Evolutionary conservation across 1,140 invertebrate species (phyloP), one percentile per base, ranked within the genome.

Genomic region (Berghia stephanieae): DNA sequence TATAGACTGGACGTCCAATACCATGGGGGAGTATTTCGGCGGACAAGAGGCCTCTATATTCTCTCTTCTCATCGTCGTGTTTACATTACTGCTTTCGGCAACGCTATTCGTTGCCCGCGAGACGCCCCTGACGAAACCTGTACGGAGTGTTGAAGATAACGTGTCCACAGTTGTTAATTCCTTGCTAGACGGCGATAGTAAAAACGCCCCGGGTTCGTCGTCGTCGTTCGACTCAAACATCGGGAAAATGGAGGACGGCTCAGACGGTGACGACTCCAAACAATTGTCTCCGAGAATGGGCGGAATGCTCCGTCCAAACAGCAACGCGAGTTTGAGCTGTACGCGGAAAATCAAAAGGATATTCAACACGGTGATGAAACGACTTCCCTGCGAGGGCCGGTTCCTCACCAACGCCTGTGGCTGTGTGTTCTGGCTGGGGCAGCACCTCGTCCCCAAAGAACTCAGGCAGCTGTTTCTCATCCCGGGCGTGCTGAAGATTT

Each of bases 1-100:
- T 38, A 79, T 91, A n/a, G 88, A 91, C 71, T 92, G 91, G 91
- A 87, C 85, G 21, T 70, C 83, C 18, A 88, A 79, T 55, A 60
- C 76, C 1, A 49, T 90, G 24, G 87, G 87, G 13, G 43, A 70
- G 0, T 85, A 83, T 71, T 88, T 89, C 72, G 85, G 85, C 40
- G 83, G 81, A 1, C 88, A 89, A 79, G 88, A 89, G 78, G 78
- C 82, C 38, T 83, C 84, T 4, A 85, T 86, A 21, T 89, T 89
- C 79, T 82, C 86, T 27, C 76, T 89, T 36, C 80, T 89, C 3
- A 82, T 86, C 38, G 60, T 88, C 46, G 75, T 89, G 27, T 89
- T 88, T 72, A 77, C 82, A n/a, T 57, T 86, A 36, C 79, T 83
- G 42, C 78, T 89, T 52, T 57, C 81, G 13, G 81, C 84, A 0